Base-by-base conservation (phyloP, 2,888 invertebrate species). In the Nineta flava region DNA sequence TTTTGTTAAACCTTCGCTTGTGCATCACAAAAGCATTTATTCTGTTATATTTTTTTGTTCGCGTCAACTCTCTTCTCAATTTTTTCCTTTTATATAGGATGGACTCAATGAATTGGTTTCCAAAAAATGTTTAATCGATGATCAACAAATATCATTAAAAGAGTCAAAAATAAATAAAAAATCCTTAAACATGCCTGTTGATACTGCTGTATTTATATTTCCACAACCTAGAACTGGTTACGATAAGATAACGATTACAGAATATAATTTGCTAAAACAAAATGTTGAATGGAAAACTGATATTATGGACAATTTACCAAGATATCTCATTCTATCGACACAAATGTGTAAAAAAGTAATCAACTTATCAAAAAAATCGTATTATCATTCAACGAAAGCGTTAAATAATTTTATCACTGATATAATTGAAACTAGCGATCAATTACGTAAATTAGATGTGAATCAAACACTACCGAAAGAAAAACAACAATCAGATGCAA, bases 401-500 rank as follows among this genome's bases (percentile, higher is more conserved):
- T 61, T 88, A 46, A 83, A 87, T 55, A 72, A 74, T 47, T 75
- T 84, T 50, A 73, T 86, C 2, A 75, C 73, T 0, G 71, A 74
- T 19, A 74, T 83, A 48, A 76, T 84, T 51, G 79, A 81, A 57
- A 79, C 77, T 0, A 79, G 80, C 57, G 73, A 76, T 16, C 78
- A 82, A 61, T 68, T 92, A 48, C 77, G 77, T 49, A 70, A 74
- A 41, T 65, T 81, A 54, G 79, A 84, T 62, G 76, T 80, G 6
- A 63, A 65, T 47, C 58, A 55, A 32, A 61, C 55, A 49, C 49
- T 34, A 17, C 41, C 38, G 6, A 81, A 83, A 59, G 72, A 76
- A 1, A 85, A 86, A 59, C 88, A 88, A 62, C 81, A 79, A 53
- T 77, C 87, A 0, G 80, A 81, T 63, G 84, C 83, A 0, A 88